A percentile compares a stretch with the other conserved stretches of the same genome.
Evolutionary conservation across 1,140 invertebrate species (phyloP).

Genomic region (Papilio polytes): DNA sequence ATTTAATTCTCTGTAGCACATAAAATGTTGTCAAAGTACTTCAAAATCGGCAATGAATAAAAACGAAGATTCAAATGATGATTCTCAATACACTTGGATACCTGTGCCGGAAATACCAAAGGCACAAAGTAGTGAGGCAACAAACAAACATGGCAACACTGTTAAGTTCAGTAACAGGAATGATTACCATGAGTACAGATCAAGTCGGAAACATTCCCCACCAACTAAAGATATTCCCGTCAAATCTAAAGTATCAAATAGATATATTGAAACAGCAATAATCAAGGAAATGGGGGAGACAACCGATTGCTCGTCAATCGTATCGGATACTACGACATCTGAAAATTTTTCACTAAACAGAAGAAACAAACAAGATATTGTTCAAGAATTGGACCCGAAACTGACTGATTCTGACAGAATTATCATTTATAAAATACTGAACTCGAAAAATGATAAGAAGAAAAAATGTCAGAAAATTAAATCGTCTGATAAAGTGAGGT

Average conservation of each 20-base stretch:
- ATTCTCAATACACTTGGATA: constrained; percentile 77
- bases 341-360: constrained; percentile 51
- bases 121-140: constrained; percentile 65
- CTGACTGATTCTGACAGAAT: constrained; percentile 68
- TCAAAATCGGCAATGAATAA: constrained; percentile 59
- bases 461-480: constrained; percentile 45
- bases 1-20: constrained; percentile 44
- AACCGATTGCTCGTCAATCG: constrained; percentile 49
- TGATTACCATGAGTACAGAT: constrained; percentile 77
- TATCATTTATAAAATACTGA: constrained; percentile 74
- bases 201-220: constrained; percentile 74
- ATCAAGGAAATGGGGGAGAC: constrained; percentile 55
- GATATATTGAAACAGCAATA: constrained; percentile 57
- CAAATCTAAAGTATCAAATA: constrained; percentile 46
- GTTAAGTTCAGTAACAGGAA: constrained; percentile 71
- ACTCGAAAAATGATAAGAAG: constrained; percentile 60
- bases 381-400: constrained; percentile 42
- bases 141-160: constrained; percentile 59
- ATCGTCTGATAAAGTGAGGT: not conserved
- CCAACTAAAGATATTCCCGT: constrained; percentile 67
- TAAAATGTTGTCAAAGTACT: constrained; percentile 49
- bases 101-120: constrained; percentile 72
- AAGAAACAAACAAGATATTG: constrained; percentile 41
- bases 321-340: constrained; percentile 61
- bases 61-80: constrained; percentile 47